These are phyloP conservation scores for Diachasmimorpha longicaudata DNA, from an alignment of 1,140 invertebrate genomes.

Conservation along the genomic window DNA sequence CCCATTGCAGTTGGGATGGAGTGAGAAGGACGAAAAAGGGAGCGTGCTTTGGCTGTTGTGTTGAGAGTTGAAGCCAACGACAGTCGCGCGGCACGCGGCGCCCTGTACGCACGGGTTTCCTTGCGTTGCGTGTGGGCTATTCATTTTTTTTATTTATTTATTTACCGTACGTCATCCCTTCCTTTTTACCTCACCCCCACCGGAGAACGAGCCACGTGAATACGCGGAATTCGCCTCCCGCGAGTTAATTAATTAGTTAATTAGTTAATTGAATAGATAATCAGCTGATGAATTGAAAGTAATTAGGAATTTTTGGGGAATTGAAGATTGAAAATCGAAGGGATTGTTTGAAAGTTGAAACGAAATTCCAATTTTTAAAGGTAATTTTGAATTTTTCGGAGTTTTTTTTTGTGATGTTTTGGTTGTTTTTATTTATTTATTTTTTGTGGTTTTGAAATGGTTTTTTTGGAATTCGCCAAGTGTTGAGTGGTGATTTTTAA, in stretches of 20 bases:
- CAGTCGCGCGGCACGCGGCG: constrained; percentile 57
- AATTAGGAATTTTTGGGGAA: too few relatives aligned
- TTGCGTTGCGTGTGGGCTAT: constrained; percentile 26
- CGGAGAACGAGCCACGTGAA: neutral
- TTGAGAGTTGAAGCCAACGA: constrained; percentile 34
- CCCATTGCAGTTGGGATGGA: neutral
- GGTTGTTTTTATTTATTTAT: too few relatives aligned
- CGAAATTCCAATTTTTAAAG: too few relatives aligned
- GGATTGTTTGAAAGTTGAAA: too few relatives aligned
- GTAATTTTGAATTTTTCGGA: too few relatives aligned
- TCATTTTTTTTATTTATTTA: constrained; percentile 10
- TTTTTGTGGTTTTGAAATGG: neutral
- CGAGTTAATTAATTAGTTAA: too few relatives aligned
- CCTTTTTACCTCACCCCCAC: too few relatives aligned
- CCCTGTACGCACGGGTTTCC: constrained; percentile 44
- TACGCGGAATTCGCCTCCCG: neutral
- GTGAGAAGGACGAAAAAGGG: constrained; percentile 18
- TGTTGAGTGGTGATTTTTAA: too few relatives aligned
- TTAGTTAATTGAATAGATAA: neutral
- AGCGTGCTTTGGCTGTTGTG: constrained; percentile 22
- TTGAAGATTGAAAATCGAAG: too few relatives aligned
- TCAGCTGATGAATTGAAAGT: too few relatives aligned
- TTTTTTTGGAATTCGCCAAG: too few relatives aligned
- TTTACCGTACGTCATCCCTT: neutral
- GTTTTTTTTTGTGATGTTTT: too few relatives aligned